Base-by-base conservation (phyloP, 2,888 invertebrate species). In the Acrobasis consociella region DNA sequence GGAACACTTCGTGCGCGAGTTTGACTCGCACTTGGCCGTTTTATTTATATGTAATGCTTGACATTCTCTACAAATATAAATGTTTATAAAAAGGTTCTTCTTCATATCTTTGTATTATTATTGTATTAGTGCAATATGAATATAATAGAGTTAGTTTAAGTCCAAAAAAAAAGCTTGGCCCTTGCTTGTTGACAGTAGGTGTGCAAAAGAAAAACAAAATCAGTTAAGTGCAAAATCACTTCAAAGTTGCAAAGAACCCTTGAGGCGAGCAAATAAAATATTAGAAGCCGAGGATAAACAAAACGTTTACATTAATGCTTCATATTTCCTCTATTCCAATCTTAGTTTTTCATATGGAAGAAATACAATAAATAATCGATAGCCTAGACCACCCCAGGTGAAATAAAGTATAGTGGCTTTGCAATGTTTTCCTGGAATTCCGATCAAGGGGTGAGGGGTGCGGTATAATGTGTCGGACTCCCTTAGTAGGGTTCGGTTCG, bases 401-500 rank as follows among this genome's bases (percentile, higher is more conserved):
- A 81, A 82, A 83, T 82, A 85, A 83, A 86, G 83, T 83, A 82
- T 80, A 75, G 69, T 73, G 80, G 78, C 74, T 72, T 72, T 81
- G 80, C 78, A 82, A 83, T 83, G 83, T 83, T 85, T 86, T 84
- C 82, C 83, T 82, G 83, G 87, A 88, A 89, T 85, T 80, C 77
- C 73, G 76, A 76, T 78, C 78, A 81, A 82, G 81, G 85, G 82
- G 81, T 74, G 80, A 78, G 74, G 77, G 78, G 76, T 75, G 76
- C 82, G 83, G 82, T 73, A 82, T 85, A 86, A 86, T 86, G 83
- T 83, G 81, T 83, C 83, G 80, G 81, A 80, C 85, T 82, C 87
- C 88, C 87, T 87, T 78, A 78, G 80, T 82, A 87, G 89, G 89
- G 91, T 84, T 86, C 83, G 89, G 91, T 84, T 86, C 83, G 75